Evolutionary conservation across 2,113 vertebrate species (phyloP), one percentile per base, ranked within the genome.

Genomic region (Proterorhinus semilunaris): DNA sequence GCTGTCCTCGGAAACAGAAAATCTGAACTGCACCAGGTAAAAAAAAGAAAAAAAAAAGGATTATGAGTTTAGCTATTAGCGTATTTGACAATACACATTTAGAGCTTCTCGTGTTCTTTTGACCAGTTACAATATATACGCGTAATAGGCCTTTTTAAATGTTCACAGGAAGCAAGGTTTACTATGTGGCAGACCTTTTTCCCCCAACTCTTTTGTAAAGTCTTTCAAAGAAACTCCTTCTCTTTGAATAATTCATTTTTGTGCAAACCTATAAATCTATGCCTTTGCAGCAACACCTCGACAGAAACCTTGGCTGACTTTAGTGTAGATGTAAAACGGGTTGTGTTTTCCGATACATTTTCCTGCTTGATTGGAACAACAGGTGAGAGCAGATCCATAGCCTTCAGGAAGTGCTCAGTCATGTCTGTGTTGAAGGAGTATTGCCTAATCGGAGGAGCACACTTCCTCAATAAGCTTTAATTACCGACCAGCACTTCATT

Each of bases 351-450:
- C 27, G 4, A 36, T 36, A 36, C 27, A 36, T 36, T 36, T 5
- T 36, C 27, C 27, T 36, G 27, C 27, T 36, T 36, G 27, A 36
- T 5, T 36, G 27, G 4, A 36, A 36, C 68, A 47, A 10, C 13
- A 6, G 16, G 8, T 27, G 21, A 64, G 54, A 68, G 36, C 16
- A 8, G 15, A 46, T 69, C 69, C 1, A 16, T 67, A 47, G 42
- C 52, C 58, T 17, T 58, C 61, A 44, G 48, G 72, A 66, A 55
- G 13, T 50, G 54, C 44, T 50, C 52, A 7, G 45, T 43, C 76
- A 17, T 46, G 67, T 76, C 67, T 76, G 52, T 64, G 59, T 65
- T 55, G 16, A 50, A 66, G 27, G 3, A 43, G 6, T 44, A 59
- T 69, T n/a, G 74, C 66, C 8, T 66, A 42, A 42, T 58, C 13